Base-by-base conservation (phyloP, 2,113 vertebrate genomes). In the Nyctereutes procyonoides region DNA sequence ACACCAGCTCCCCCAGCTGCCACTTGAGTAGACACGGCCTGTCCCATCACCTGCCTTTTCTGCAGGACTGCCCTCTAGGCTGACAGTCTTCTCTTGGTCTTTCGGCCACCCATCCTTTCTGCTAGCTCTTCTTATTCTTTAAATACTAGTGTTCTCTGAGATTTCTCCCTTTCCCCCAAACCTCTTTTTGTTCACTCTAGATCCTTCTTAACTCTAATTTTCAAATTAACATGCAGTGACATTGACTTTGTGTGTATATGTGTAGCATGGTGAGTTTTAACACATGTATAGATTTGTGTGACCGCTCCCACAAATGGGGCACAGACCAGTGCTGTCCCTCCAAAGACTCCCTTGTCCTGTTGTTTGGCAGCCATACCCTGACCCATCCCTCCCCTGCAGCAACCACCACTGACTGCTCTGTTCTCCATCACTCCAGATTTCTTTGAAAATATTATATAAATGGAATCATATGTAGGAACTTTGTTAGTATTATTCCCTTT, bases 11-110 rank as follows among this genome's bases (percentile, higher is more conserved):
- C 48, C 48, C 26, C 20, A 1, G 30, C n/a, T 43, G 26, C 19
- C 71, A 1, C 0, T 3, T 51, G 48, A n/a, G 16, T 0, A 26
- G 32, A 14, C 2, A 0, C 0, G 22, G 55, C 9, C 3, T 22
- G 0, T 43, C 38, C 79, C 3, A 0, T 16, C 8, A 56, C 13
- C 30, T 43, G 43, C 17, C 14, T 58, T 53, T 60, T 13, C 67
- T 35, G 8, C 1, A 58, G 35, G 16, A 3, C 55, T 69, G 43
- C 62, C 58, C 0, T 56, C 35, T 5, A 2, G 26, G 4, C 7
- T 22, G 20, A 28, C 51, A 2, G 53, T 55, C 32, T 63, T 55
- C 85, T 51, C 58, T 10, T 20, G 56, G 17, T 15, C 11, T 69
- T 62, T 82, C 81, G 67, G 3, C 14, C 3, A 32, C 48, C 11